phyloP scores from a whole-genome alignment of 37 sponge, comb jelly and placozoan genomes.

The Theonella swinhoei region DNA sequence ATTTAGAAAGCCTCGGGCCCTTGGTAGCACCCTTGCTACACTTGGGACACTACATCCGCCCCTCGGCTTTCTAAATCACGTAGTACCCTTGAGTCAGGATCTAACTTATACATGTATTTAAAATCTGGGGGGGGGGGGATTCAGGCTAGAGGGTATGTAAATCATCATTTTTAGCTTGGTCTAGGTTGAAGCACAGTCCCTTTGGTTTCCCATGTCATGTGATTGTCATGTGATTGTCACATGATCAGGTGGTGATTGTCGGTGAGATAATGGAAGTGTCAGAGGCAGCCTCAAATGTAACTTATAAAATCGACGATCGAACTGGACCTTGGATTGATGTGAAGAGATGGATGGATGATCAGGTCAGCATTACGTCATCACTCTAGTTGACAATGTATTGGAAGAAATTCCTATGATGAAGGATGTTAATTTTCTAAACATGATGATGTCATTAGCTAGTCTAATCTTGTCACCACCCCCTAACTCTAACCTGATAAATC shows the following conservation, averaged over 20 bases:
- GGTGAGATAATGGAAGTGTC: slow-evolving; percentile 81
- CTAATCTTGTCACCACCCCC: background rate
- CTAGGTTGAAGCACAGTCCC: background rate
- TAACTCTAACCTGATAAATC: background rate
- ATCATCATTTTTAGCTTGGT: too few relatives aligned
- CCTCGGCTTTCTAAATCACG: too few relatives aligned
- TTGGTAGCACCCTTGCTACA: too few relatives aligned
- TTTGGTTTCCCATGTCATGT: too few relatives aligned
- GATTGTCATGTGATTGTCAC: too few relatives aligned
- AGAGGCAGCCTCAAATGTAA: slow-evolving; percentile 67
- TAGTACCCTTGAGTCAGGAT: too few relatives aligned
- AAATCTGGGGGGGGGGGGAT: too few relatives aligned
- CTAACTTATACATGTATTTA: too few relatives aligned
- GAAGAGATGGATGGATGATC: slow-evolving; percentile 69
- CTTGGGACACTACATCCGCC: too few relatives aligned
- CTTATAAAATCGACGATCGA: slow-evolving; percentile 85
- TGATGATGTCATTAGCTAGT: background rate
- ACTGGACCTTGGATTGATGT: slow-evolving; percentile 85
- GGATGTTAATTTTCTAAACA: background rate
- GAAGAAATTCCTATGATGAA: too few relatives aligned
- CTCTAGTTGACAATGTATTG: too few relatives aligned
- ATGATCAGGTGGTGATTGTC: slow-evolving; percentile 69
- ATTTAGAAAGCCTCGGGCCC: too few relatives aligned
- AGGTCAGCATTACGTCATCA: slow-evolving; percentile 53
- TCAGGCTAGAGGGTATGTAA: background rate